Base-by-base conservation (phyloP, 2,888 invertebrate species). In the Gymnoscelis rufifasciata region DNA sequence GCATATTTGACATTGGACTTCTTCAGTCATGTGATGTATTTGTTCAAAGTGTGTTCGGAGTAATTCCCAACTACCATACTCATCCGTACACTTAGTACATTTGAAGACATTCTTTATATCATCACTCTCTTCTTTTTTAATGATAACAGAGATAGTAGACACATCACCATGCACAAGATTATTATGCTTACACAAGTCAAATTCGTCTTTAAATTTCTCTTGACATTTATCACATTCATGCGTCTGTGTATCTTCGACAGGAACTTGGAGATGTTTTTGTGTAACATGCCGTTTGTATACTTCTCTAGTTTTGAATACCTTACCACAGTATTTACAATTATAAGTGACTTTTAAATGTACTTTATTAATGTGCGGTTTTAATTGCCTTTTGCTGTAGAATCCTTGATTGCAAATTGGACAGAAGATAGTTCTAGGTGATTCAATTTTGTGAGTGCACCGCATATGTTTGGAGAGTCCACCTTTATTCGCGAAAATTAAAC, bases 261-360 rank as follows among this genome's bases (percentile, higher is more conserved):
- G 60, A 60, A 0, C 47, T 51, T 0, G 76, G 70, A 35, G 7
- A 52, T 88, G 88, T 55, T 83, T 82, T n/a, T 78, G 66, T 6
- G 78, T 46, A 5, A 86, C 57, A 49, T 88, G 88, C 0, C 82
- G 65, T 39, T 79, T 59, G 35, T 83, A 83, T 64, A 81, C 83
- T 49, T 87, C 86, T 43, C 79, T 86, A 0, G 78, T 74, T 66
- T 79, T 83, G 36, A 87, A 86, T 0, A 71, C 59, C 52, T 86
- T 86, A 8, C 66, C 68, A 36, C 88, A 88, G 54, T 62, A 73
- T 29, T 57, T 62, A 53, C 88, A 88, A 0, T 81, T 76, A 53
- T 86, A 88, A 0, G 77, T 74, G 2, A 78, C 78, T 59, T 86
- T 78, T 44, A 83, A 71, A 68, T 88, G 88, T 28, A 80, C 80